Evolutionary conservation across 2,113 vertebrate species (phyloP), one percentile per base, ranked within the genome.

Genomic region (Stomatorhinus ivindoensis): DNA sequence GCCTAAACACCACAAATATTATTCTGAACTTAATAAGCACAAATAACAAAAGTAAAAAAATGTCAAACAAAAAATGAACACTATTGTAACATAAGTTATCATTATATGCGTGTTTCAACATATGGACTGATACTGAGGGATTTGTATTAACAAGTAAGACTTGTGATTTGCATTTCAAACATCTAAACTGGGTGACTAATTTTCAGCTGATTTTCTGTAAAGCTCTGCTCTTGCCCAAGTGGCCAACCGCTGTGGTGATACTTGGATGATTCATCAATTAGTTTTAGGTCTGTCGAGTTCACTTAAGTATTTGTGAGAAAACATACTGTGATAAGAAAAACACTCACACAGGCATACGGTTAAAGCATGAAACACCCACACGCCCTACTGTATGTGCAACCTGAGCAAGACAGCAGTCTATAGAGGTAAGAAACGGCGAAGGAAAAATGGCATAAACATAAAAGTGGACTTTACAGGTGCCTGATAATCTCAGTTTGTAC

Each of bases 271-370:
- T 94, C 93, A 94, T 94, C 92, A 94, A 93, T 92, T 92, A 94
- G 94, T 96, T 94, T 86, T 27, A 92, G 90, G 92, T 93, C 91
- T 91, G 90, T 89, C 91, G 87, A 94, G 94, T 92, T 93, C 94
- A 90, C 92, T 82, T 85, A 91, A 94, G 95, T 94, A 95, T 96
- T 96, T 95, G 95, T 93, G 95, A 95, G 95, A 94, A 95, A 95
- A 95, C 94, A 93, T 94, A 90, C 92, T 93, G 92, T 92, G 95
- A 96, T 96, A 96, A 97, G 95, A 96, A 96, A 96, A 94, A 42
- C 15, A 39, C 35, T 80, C 13, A 39, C 73, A 39, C 73, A 80
- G 35, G 35, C 73, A 17, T 80, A 80, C 3, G 19, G 31, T 39
- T 17, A 19, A 42, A 80, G 73, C 2, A 6, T 19, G 17, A 42